These are phyloP conservation scores for Elmis aenea DNA, from an alignment of 2,888 invertebrate species.

Conservation along the genomic window DNA sequence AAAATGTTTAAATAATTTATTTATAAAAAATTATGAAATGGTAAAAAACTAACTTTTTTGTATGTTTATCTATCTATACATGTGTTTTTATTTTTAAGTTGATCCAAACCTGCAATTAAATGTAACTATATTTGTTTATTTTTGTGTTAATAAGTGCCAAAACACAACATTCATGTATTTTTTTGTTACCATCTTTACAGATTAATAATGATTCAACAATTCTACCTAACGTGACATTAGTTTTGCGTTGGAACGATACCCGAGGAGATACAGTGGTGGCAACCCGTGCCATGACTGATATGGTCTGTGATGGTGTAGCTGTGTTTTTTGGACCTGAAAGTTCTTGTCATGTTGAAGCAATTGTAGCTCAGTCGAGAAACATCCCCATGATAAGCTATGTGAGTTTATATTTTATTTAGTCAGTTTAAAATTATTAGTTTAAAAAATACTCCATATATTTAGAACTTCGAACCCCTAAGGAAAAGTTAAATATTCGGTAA, in stretches of 20 bases:
- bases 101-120: no score
- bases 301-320: constrained; percentile 84
- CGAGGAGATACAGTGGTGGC: constrained; percentile 79
- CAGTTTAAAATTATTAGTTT: no score
- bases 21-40: no score
- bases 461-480: no score
- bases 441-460: no score
- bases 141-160: not conserved
- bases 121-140: no score
- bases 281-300: constrained; percentile 79
- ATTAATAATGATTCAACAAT: constrained; percentile 65
- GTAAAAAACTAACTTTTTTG: no score
- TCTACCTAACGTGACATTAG: constrained; percentile 68
- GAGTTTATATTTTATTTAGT: constrained; percentile 46
- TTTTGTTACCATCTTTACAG: constrained; percentile 45
- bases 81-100: no score
- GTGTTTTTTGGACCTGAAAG: constrained; percentile 97
- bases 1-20: no score
- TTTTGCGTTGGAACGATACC: constrained; percentile 78
- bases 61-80: no score
- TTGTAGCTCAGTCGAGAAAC: constrained; percentile 88
- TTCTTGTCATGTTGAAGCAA: constrained; percentile 89
- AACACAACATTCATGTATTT: not conserved
- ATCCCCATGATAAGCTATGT: constrained; percentile 97
- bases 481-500: no score